These are phyloP conservation scores for Drosophila elegans DNA, from an alignment of 1,140 invertebrate genomes.

Conservation along the genomic window DNA sequence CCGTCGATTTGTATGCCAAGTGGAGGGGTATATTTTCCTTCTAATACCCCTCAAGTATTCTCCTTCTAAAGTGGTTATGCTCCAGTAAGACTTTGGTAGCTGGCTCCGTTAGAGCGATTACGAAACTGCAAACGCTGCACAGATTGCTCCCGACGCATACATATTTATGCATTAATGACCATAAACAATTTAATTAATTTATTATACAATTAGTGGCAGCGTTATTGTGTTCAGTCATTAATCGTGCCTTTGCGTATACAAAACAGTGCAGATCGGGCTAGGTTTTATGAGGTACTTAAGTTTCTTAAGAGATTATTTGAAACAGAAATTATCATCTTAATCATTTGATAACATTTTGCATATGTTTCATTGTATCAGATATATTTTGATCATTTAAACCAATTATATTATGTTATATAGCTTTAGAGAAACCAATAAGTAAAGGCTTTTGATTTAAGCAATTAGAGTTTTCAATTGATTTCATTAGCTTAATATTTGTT, in stretches of 20 bases:
- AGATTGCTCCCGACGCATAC: constrained; percentile 38
- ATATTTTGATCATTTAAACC: neutral
- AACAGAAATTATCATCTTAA: neutral
- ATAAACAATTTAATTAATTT: constrained; percentile 59
- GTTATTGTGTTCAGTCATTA: constrained; percentile 23
- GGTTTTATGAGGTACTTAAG: neutral
- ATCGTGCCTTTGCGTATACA: neutral
- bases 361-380: neutral
- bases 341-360: neutral
- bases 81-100: constrained; percentile 59
- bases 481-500: too few relatives aligned
- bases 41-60: neutral
- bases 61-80: constrained; percentile 53
- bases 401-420: neutral
- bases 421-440: neutral
- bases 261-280: neutral
- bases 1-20: constrained; percentile 12
- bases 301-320: neutral
- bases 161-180: constrained; percentile 44
- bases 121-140: constrained; percentile 62
- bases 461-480: too few relatives aligned
- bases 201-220: constrained; percentile 72
- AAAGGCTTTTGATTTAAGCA: too few relatives aligned
- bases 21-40: neutral
- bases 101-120: constrained; percentile 70